Base-by-base conservation (phyloP, 2,888 invertebrate species). In the Panopea generosa region DNA sequence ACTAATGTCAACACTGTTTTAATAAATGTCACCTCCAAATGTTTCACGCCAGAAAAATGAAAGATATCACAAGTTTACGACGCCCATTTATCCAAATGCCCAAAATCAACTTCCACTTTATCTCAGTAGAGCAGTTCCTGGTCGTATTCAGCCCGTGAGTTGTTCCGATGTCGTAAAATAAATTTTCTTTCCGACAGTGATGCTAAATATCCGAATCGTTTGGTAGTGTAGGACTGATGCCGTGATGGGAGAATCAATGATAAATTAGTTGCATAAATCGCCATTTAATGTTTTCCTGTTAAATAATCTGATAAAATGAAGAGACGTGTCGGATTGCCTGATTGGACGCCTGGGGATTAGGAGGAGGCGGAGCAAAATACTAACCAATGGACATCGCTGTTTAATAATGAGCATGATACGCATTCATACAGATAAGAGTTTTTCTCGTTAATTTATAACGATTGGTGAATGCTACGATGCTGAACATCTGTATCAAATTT, bases 211-310 rank as follows among this genome's bases (percentile, higher is more conserved):
- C 66, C 68, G 57, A 49, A 69, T 70, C 61, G 75, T 77, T 81
- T 77, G 52, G 81, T 47, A 75, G 65, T 63, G 40, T 18, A 53
- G 68, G 75, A 77, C 77, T 81, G 81, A 81, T 61, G 72, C 74
- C 66, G 68, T 47, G 22, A 40, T 45, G 33, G 57, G 43, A n/a
- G 69, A 60, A 62, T 81, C 71, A 72, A 75, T 81, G 81, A 81
- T 77, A 75, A 81, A 81, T 81, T 81, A 71, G 71, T 53, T 61
- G 60, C 68, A 77, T 77, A 81, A 81, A 81, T 81, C 60, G 81
- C 52, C 68, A 59, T 81, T 81, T 81, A 81, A 77, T 81, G 68
- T 61, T 57, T 67, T 72, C 65, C 63, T 68, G 75, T 68, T 72
- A 77, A 81, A 75, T 71, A 74, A 77, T 70, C 74, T 70, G 81